Evolutionary conservation across 2,113 vertebrate species (phyloP).

Genomic region (Pterophyllum scalare): DNA sequence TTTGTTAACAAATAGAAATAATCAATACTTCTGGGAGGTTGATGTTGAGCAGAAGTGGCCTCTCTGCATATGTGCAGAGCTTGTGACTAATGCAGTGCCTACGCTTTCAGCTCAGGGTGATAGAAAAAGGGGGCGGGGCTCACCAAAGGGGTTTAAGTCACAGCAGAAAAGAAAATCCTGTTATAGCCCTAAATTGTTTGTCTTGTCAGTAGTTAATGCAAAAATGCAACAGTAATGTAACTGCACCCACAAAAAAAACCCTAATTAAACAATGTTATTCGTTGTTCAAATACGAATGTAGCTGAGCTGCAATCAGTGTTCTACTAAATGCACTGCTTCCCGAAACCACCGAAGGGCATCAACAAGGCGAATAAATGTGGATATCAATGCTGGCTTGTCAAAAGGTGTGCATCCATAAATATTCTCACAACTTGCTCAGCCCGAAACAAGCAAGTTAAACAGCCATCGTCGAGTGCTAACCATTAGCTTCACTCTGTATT

Average conservation of each 20-base stretch:
- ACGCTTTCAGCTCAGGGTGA: background rate
- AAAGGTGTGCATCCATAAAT: background rate
- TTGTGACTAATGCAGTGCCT: background rate
- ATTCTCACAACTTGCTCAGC: slow-evolving; percentile 35
- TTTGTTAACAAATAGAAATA: background rate
- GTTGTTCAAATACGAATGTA: background rate
- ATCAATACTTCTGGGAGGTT: background rate
- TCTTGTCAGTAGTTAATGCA: background rate
- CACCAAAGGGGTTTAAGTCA: background rate
- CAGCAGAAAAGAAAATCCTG: background rate
- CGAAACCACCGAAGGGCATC: background rate
- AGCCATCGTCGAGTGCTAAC: background rate
- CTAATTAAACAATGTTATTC: background rate
- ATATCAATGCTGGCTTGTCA: background rate
- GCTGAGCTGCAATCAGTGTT: background rate
- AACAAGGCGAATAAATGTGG: background rate
- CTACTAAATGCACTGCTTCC: background rate
- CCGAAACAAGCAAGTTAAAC: slow-evolving; percentile 40
- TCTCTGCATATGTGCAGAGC: background rate
- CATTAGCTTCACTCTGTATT: slow-evolving; percentile 26
- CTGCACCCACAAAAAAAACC: background rate
- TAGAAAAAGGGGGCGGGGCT: background rate
- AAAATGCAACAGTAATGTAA: background rate
- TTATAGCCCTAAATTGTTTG: background rate
- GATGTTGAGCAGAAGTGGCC: background rate